Evolutionary conservation across 2,113 vertebrate species (phyloP).

Genomic region (Oreocharis arfaki): DNA sequence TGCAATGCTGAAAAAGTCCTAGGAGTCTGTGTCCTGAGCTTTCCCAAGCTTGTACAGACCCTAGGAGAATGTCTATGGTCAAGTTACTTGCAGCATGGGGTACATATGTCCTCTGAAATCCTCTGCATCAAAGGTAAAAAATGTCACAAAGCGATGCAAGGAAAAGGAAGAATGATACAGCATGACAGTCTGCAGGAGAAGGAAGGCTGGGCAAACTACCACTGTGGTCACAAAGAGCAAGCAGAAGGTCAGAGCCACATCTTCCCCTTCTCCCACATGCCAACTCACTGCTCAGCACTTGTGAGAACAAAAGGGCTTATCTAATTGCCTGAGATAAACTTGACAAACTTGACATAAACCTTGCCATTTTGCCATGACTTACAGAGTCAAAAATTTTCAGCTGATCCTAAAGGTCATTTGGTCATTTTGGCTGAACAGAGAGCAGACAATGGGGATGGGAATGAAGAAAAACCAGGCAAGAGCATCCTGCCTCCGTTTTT

Average conservation of each 20-base stretch:
- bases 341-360: background rate
- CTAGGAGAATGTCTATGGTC: background rate
- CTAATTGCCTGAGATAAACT: background rate
- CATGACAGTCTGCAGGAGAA: background rate
- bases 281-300: background rate
- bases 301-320: background rate
- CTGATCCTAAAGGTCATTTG: background rate
- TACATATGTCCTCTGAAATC: background rate
- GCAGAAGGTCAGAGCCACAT: background rate
- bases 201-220: background rate
- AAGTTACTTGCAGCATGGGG: background rate
- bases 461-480: background rate
- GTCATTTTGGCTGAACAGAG: background rate
- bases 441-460: background rate
- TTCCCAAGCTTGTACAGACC: background rate
- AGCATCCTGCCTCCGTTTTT: background rate
- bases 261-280: background rate
- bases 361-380: background rate
- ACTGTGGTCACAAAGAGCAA: background rate
- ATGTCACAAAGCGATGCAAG: background rate
- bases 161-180: background rate
- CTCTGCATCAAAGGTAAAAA: background rate
- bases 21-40: background rate
- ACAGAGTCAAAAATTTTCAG: background rate
- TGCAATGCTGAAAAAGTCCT: background rate